phyloP scores from a whole-genome alignment of 1,140 invertebrate genomes.

The Periplaneta americana region DNA sequence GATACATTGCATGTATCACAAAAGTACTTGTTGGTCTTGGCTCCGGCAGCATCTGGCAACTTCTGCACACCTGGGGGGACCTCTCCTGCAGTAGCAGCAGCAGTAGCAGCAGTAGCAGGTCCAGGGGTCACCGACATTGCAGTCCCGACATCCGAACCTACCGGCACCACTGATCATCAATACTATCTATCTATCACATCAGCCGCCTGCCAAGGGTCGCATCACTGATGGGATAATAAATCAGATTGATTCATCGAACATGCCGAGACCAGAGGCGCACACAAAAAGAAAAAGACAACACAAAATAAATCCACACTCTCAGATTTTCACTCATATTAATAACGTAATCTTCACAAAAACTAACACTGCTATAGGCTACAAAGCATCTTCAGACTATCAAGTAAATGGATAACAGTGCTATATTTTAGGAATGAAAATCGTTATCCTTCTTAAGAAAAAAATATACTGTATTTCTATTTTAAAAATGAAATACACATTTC shows the following conservation, averaged over 20 bases:
- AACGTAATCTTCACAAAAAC: neutral
- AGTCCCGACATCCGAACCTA: constrained; percentile 2
- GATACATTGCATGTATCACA: constrained; percentile 22
- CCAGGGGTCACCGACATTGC: neutral
- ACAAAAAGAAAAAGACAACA: constrained; percentile 5
- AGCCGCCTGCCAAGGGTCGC: neutral
- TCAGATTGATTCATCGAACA: constrained; percentile 11
- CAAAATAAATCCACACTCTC: constrained; percentile 6
- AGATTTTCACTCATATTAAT: neutral
- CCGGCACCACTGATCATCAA: constrained; percentile 20
- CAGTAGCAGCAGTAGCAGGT: neutral
- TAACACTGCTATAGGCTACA: neutral
- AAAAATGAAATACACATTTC: too few relatives aligned
- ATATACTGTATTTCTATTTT: too few relatives aligned
- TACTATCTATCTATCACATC: constrained; percentile 21
- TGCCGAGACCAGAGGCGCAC: constrained; percentile 1
- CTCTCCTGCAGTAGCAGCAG: neutral
- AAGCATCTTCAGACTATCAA: neutral
- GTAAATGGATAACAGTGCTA: too few relatives aligned
- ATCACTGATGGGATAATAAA: constrained; percentile 21
- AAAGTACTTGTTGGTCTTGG: constrained; percentile 16
- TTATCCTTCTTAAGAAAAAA: too few relatives aligned
- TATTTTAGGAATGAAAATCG: too few relatives aligned
- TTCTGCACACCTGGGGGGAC: constrained; percentile 20
- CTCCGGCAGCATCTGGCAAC: constrained; percentile 3